Conservation (phyloP, 2,888 invertebrate species). For the Brachyptera putata region DNA sequence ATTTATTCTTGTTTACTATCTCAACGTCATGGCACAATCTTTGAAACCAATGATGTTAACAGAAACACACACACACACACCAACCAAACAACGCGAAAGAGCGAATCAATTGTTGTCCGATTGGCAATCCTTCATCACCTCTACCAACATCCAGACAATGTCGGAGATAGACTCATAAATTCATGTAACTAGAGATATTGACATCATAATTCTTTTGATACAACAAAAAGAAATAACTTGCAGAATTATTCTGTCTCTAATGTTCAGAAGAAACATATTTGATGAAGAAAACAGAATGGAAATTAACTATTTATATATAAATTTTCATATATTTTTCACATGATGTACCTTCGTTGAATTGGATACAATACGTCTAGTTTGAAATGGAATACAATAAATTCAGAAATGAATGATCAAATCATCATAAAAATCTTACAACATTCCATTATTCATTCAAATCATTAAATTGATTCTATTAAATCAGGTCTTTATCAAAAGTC, state of each 20-base stretch:
- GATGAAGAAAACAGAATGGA: no score
- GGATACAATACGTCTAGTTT: no score
- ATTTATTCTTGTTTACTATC: conserved; percentile 22
- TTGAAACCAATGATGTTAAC: not conserved
- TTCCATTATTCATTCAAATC: no score
- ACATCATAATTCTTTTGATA: not conserved
- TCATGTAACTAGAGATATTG: not conserved
- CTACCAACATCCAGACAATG: not conserved
- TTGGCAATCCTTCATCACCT: conserved; percentile 18
- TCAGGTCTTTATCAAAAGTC: no score
- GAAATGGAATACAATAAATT: no score
- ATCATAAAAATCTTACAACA: no score
- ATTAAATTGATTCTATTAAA: no score
- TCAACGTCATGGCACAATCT: not conserved
- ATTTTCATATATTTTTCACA: no score
- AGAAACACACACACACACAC: no score
- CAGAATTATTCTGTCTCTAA: not conserved
- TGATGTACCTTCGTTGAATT: no score
- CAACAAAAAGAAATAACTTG: not conserved
- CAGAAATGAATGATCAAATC: no score
- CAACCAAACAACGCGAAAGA: not conserved
- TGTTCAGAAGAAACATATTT: not conserved
- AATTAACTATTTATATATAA: no score
- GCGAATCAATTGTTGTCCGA: conserved; percentile 18
- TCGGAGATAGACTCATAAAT: conserved; percentile 12